Conservation (phyloP, 1,140 invertebrate genomes). For the Idris sp. region DNA sequence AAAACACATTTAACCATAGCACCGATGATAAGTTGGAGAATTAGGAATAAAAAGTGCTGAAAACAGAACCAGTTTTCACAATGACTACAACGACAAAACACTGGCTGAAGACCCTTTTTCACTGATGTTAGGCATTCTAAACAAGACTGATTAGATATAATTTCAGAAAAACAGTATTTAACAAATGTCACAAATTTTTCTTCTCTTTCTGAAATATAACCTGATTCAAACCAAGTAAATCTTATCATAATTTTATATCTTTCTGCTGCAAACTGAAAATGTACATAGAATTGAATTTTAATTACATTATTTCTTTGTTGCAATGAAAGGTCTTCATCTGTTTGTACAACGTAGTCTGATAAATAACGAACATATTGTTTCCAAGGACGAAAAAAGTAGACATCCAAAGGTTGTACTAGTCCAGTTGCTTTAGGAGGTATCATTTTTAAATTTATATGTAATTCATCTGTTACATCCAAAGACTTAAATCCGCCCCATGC, state of each 20-base stretch:
- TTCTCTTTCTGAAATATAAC: constrained; percentile 2
- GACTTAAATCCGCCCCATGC: constrained; percentile 4
- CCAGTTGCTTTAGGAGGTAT: constrained; percentile 11
- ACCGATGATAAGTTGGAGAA: no score
- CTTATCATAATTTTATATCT: background rate
- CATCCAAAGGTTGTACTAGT: constrained; percentile 3
- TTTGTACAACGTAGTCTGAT: no score
- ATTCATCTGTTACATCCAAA: background rate
- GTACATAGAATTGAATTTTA: no score
- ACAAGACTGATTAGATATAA: background rate
- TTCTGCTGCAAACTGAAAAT: constrained; percentile 1
- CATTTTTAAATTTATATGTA: constrained; percentile 6
- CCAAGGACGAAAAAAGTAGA: no score
- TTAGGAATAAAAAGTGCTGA: constrained; percentile 8
- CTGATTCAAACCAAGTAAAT: constrained; percentile 5
- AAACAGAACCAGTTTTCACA: constrained; percentile 11
- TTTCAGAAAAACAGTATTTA: background rate
- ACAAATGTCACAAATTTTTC: constrained; percentile 1
- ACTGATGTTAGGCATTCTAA: background rate
- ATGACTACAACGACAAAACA: constrained; percentile 5
- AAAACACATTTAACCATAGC: no score
- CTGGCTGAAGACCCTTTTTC: background rate
- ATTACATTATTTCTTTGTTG: constrained; percentile 5
- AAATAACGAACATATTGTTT: constrained; percentile 2
- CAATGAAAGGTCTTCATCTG: no score